Conservation (phyloP, 2,113 vertebrate genomes). For the Corapipo altera region DNA sequence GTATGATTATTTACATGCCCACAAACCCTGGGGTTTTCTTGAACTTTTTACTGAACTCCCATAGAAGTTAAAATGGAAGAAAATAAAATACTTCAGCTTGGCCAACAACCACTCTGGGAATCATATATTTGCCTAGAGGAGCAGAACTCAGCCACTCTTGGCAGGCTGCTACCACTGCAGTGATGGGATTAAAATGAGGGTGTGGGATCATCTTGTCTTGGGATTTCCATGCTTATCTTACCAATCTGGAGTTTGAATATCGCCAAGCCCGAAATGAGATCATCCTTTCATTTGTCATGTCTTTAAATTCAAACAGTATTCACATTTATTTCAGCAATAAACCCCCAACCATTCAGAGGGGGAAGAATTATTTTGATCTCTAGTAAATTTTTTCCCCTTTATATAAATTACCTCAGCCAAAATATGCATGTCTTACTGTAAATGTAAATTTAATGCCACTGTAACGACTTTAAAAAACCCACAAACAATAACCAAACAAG, state of each 20-base stretch:
- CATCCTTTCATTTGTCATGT: neutral
- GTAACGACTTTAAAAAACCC: neutral
- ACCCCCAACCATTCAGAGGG: neutral
- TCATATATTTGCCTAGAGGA: neutral
- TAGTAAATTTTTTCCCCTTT: neutral
- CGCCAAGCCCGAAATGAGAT: neutral
- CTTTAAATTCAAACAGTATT: neutral
- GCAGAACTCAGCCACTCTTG: neutral
- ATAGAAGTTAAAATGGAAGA: neutral
- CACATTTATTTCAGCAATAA: neutral
- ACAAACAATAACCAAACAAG: neutral
- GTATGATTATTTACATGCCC: neutral
- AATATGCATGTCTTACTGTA: neutral
- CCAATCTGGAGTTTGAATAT: neutral
- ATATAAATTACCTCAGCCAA: neutral
- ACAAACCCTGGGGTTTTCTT: neutral
- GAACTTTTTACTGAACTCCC: neutral
- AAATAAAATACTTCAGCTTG: neutral
- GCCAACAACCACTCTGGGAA: neutral
- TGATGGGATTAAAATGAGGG: neutral
- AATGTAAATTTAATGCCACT: neutral
- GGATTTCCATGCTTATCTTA: neutral
- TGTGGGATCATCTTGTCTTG: neutral
- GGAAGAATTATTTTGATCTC: neutral
- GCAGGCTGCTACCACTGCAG: neutral